A percentile compares a stretch with the other conserved stretches of the same genome.
These are phyloP conservation scores for Chaitophorus viminalis DNA, from an alignment of 2,888 invertebrate genomes.

Conservation along the genomic window DNA sequence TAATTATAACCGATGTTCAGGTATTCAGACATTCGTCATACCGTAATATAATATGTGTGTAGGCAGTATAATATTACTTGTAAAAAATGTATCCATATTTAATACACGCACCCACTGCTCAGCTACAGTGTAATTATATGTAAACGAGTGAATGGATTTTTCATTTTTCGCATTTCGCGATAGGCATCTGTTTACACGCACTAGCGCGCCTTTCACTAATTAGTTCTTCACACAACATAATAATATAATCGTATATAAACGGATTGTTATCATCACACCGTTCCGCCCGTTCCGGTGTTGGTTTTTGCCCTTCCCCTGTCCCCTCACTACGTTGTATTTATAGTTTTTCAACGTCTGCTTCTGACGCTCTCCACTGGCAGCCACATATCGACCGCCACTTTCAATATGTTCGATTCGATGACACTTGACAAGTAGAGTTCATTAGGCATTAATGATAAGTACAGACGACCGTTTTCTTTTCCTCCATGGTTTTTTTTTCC, in stretches of 20 bases:
- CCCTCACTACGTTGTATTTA: too few species aligned
- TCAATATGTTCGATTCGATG: conserved; percentile 18
- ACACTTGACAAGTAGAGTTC: conserved; percentile 7
- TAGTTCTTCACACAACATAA: neutral
- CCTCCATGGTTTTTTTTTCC: neutral
- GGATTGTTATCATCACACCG: neutral
- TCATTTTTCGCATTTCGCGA: too few species aligned
- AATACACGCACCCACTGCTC: too few species aligned
- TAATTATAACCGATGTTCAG: too few species aligned
- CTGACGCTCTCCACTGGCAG: neutral
- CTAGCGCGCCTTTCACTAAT: neutral
- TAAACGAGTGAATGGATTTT: conserved; percentile 5
- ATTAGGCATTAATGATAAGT: neutral
- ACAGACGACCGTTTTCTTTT: neutral
- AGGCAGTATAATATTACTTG: too few species aligned
- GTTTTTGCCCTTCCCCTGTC: neutral
- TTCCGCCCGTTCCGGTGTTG: neutral
- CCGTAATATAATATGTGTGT: too few species aligned
- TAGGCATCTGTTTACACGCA: neutral
- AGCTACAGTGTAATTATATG: too few species aligned
- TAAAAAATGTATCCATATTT: too few species aligned
- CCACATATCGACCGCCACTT: neutral
- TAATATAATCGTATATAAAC: conserved; percentile 6
- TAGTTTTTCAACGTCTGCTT: neutral
- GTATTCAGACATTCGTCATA: too few species aligned